Percentiles rank a stretch among this genome's conserved stretches.
These are phyloP conservation scores for Lucifuga dentata DNA, from an alignment of 2,113 vertebrate species.

Conservation along the genomic window DNA sequence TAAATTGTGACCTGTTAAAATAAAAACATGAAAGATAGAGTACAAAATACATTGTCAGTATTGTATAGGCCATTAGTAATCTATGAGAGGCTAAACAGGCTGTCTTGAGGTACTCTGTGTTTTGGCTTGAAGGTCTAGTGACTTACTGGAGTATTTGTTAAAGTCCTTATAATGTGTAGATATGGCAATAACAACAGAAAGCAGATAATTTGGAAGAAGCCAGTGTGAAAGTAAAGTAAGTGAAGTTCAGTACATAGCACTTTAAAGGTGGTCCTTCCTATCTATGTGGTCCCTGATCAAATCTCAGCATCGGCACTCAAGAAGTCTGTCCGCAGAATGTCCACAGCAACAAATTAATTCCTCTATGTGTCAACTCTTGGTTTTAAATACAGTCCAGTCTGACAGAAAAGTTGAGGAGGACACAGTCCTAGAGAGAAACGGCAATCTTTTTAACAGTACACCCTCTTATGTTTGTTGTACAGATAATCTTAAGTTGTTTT, in stretches of 20 bases:
- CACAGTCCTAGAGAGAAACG: not conserved
- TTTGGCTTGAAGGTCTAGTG: slow-evolving; percentile 51
- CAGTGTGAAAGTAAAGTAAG: not conserved
- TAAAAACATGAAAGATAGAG: not conserved
- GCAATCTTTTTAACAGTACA: not conserved
- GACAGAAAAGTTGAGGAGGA: not conserved
- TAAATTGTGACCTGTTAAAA: not conserved
- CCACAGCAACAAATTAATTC: not conserved
- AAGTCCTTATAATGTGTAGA: not conserved
- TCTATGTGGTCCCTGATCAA: not conserved
- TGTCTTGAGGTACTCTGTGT: slow-evolving; percentile 65
- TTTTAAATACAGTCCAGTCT: not conserved
- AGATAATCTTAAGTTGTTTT: slow-evolving; percentile 1
- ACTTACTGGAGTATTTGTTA: slow-evolving; percentile 9
- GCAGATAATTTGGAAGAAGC: slow-evolving; percentile 3
- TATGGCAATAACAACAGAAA: slow-evolving; percentile 46
- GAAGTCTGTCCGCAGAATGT: not conserved
- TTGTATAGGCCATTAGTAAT: slow-evolving; percentile 42
- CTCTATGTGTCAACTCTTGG: not conserved
- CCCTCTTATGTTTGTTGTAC: slow-evolving; percentile 1
- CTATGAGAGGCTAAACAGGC: slow-evolving; percentile 39
- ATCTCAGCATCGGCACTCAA: not conserved
- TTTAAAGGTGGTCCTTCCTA: not conserved
- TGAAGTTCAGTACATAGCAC: not conserved
- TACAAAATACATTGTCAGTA: slow-evolving; percentile 13